Base-by-base conservation (phyloP, 2,888 invertebrate genomes). In the Volucella inanis region DNA sequence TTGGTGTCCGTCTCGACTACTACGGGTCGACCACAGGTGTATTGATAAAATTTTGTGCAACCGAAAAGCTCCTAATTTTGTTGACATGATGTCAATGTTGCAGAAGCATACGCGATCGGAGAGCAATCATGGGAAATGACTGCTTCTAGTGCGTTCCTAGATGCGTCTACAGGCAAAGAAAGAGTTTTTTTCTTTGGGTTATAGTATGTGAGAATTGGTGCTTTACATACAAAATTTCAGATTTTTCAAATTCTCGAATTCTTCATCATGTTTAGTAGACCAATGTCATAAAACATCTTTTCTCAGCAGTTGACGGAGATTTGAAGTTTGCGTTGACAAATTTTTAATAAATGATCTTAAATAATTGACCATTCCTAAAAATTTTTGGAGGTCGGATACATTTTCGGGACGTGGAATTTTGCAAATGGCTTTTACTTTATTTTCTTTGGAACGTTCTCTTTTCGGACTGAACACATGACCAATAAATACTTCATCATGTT, bases 271-370 rank as follows among this genome's bases (percentile, higher is more conserved):
- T 14, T 39, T 52, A 8, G 49, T 14, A 11, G 61, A 12, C 79
- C 79, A 79, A 11, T 72, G 57, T 71, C 79, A 79, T 1, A 38
- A 1, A n/a, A 65, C 47, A 38, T 64, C 31, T 38, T 64, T 77
- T 38, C 31, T 67, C 10, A 78, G 47, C 0, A 76, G 12, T n/a
- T 54, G 38, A 8, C 75, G 59, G 8, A 75, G 11, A 22, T 64
- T 64, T 38, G n/a, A 38, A 39, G 11, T 75, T 47, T 65, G 6
- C 9, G 59, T 43, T 8, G 85, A 65, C 31, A 87, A 43, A 62
- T 78, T 81, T 15, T 65, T 74, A 64, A 88, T 57, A 83, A 87
- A 87, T 14, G 70, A 80, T 11, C 77, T 64, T 57, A 82, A 61
- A 71, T 86, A 87, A 57, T 87, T 87, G 3, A 77, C 39, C 72